Base-by-base conservation (phyloP, 2,888 invertebrate genomes). In the Spodoptera littoralis region DNA sequence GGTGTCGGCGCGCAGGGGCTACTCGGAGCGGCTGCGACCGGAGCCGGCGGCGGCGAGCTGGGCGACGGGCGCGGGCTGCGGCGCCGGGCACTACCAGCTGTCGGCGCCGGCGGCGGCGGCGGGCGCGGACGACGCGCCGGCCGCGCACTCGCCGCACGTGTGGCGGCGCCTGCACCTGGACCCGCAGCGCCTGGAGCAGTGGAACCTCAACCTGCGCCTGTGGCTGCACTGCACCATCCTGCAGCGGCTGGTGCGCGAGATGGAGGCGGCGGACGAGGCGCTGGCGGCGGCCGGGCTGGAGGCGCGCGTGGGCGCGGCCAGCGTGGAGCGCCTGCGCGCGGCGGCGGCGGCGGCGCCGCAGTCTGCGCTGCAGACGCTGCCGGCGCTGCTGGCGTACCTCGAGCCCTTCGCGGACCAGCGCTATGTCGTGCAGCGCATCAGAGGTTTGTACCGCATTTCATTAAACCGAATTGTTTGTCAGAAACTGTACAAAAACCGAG, bases 181-280 rank as follows among this genome's bases (percentile, higher is more conserved):
- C 86, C 96, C 96, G 24, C 95, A 95, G 63, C 96, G 96, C 76
- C 95, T 98, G 57, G 97, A 97, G 62, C 96, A 97, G 87, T 98
- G 97, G 96, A 97, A 97, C 76, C 97, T 72, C 36, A 72, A 70
- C 70, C 59, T 60, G 57, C 60, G 71, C 41, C 65, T 58, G 97
- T 98, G 98, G 98, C 95, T 98, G 73, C 97, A 98, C 65, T 96
- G 96, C 79, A 98, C 98, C 4, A 97, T 99, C 73, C 92, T 98
- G 65, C 95, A 96, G 84, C 96, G 97, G 36, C 91, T 99, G 57
- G 96, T 96, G 30, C 93, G 93, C 52, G 98, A 98, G 94, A 96
- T 98, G 80, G 96, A 96, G 68, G 93, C 92, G 56, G 96, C 97
- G 44, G 97, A 98, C 88, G 95, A 95, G 49, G 95, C 96, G 11